Conservation (phyloP, 2,797 vertebrate species). For the Enteromius argenteus region DNA sequence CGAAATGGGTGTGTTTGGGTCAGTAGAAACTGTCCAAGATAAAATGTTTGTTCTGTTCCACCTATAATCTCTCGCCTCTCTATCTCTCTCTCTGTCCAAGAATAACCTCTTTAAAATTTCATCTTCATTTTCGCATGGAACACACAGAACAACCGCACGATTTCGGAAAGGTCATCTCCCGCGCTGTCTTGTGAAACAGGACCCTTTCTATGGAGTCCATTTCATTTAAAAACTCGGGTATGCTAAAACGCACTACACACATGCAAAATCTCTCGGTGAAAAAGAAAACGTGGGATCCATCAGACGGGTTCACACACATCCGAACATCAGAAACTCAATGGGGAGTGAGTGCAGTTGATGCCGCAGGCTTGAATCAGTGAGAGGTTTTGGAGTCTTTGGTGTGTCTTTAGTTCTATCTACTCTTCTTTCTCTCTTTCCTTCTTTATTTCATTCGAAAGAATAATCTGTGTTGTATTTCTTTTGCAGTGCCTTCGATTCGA, state of each 20-base stretch:
- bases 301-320: conserved; percentile 20
- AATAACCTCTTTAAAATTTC: conserved; percentile 17
- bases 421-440: neutral
- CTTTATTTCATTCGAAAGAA: neutral
- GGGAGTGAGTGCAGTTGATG: conserved; percentile 9
- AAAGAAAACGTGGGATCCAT: conserved; percentile 8
- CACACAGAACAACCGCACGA: neutral
- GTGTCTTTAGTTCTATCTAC: neutral
- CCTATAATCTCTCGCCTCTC: neutral
- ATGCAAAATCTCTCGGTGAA: conserved; percentile 6
- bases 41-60: conserved; percentile 47
- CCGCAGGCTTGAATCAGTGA: conserved; percentile 19
- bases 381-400: conserved; percentile 12
- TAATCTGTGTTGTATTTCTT: conserved; percentile 29
- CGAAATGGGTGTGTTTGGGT: conserved; percentile 48
- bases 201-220: conserved; percentile 19
- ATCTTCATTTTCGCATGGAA: conserved; percentile 35
- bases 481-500: conserved; percentile 21
- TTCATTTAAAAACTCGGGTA: neutral
- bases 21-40: conserved; percentile 42
- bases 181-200: neutral
- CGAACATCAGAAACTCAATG: conserved; percentile 6
- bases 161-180: conserved; percentile 13
- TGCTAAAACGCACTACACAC: neutral
- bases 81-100: neutral